These are phyloP conservation scores for Rhagonycha lutea DNA, from an alignment of 2,888 invertebrate species.

Conservation along the genomic window DNA sequence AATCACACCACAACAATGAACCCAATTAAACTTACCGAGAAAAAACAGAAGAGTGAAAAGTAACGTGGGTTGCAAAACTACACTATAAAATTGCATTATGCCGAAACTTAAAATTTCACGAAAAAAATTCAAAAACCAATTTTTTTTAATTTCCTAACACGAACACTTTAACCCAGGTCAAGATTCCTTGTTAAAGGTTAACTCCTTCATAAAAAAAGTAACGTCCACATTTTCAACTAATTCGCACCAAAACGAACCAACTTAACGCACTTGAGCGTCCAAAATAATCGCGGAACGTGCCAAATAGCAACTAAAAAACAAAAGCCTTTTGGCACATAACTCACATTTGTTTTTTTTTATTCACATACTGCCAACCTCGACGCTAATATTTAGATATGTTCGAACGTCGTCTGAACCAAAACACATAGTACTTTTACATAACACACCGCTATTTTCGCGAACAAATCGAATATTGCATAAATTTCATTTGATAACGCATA, in stretches of 20 bases:
- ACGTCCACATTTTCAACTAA: slow-evolving; percentile 11
- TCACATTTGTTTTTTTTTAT: slow-evolving; percentile 11
- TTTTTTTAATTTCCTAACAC: slow-evolving; percentile 41
- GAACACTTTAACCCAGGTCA: slow-evolving; percentile 47
- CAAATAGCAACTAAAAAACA: slow-evolving; percentile 6
- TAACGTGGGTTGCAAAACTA: slow-evolving; percentile 5
- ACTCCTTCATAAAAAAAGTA: slow-evolving; percentile 3
- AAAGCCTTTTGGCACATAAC: slow-evolving; percentile 3
- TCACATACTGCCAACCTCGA: slow-evolving; percentile 7
- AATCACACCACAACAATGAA: slow-evolving; percentile 2
- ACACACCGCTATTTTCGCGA: neutral
- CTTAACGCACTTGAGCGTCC: neutral
- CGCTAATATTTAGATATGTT: neutral
- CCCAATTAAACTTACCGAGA: slow-evolving; percentile 25
- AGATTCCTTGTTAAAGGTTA: slow-evolving; percentile 36
- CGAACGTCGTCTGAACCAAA: slow-evolving; percentile 2
- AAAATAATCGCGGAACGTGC: slow-evolving; percentile 10
- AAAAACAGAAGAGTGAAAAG: slow-evolving; percentile 20
- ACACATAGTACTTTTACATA: slow-evolving; percentile 7
- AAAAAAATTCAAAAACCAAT: neutral
- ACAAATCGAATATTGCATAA: neutral
- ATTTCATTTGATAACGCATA: neutral
- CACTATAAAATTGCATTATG: neutral
- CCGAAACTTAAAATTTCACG: neutral
- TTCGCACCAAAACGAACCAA: neutral